phyloP scores from a whole-genome alignment of 2,888 invertebrate species.

The Tiphia femorata region DNA sequence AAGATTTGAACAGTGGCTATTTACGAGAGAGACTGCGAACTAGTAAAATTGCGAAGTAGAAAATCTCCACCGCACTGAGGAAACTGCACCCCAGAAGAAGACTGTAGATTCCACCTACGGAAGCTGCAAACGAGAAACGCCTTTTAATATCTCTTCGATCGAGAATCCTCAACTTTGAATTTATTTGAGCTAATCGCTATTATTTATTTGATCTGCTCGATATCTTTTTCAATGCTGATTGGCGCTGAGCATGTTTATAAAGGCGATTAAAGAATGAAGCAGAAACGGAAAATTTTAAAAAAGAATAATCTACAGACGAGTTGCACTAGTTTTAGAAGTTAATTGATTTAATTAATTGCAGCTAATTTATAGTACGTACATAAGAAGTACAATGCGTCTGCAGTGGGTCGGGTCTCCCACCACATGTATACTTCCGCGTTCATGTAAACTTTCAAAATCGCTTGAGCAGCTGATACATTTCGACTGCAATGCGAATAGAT shows the following conservation, averaged over 20 bases:
- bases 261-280: no score
- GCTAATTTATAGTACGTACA: conserved; percentile 19
- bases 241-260: no score
- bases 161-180: no score
- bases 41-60: conserved; percentile 28
- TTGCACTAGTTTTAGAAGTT: neutral
- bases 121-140: conserved; percentile 62
- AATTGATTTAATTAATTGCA: neutral
- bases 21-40: neutral
- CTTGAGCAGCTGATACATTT: conserved; percentile 8
- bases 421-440: conserved; percentile 8
- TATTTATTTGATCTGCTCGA: no score
- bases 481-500: conserved; percentile 19
- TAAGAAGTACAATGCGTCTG: conserved; percentile 30
- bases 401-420: conserved; percentile 19
- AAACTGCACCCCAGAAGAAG: conserved; percentile 68
- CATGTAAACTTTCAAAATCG: conserved; percentile 32
- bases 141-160: no score
- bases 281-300: no score
- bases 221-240: no score
- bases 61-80: conserved; percentile 53
- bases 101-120: conserved; percentile 68
- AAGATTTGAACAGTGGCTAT: no score
- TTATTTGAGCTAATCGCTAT: no score
- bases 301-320: neutral